Evolutionary conservation across 92 coral and sea anemone species (phyloP).

Genomic region (Ricordea florida): DNA sequence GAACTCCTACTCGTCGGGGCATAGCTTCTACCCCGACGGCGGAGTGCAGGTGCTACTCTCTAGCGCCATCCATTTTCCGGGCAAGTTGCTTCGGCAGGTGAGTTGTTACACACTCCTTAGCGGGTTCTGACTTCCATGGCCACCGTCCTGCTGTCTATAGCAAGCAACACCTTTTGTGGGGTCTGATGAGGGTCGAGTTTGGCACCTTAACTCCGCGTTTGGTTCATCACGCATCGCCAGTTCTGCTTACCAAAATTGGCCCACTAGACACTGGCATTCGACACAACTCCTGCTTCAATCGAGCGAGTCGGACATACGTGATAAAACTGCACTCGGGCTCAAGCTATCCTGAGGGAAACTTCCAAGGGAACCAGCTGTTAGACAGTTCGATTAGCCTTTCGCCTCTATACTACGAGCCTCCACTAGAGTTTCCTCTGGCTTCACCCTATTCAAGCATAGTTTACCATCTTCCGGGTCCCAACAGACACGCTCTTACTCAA

Average conservation of each 20-base stretch:
- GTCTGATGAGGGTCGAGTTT: constrained; percentile 73
- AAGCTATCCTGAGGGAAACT: constrained; percentile 78
- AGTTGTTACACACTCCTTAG: constrained; percentile 56
- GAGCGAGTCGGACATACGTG: constrained; percentile 62
- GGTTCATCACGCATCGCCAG: constrained; percentile 81
- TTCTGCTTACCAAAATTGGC: constrained; percentile 79
- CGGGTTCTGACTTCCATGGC: constrained; percentile 58
- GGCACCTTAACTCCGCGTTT: constrained; percentile 71
- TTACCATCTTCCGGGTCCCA: constrained; percentile 69
- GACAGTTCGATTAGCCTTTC: constrained; percentile 73
- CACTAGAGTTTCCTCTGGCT: constrained; percentile 65
- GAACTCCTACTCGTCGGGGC: constrained; percentile 55
- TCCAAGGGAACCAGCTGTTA: constrained; percentile 59
- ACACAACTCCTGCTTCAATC: constrained; percentile 51
- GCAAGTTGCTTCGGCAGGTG: constrained; percentile 66
- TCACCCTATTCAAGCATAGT: constrained; percentile 53
- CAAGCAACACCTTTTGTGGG: constrained; percentile 60
- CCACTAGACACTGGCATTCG: constrained; percentile 66
- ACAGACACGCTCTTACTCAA: constrained; percentile 58
- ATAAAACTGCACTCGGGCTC: constrained; percentile 44
- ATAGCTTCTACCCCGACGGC: constrained; percentile 39
- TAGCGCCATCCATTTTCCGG: constrained; percentile 86
- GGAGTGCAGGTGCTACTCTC: constrained; percentile 64
- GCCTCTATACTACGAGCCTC: constrained; percentile 77
- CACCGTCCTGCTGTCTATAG: constrained; percentile 68